Conservation (phyloP, 2,797 vertebrate species). For the Lutjanus campechanus region DNA sequence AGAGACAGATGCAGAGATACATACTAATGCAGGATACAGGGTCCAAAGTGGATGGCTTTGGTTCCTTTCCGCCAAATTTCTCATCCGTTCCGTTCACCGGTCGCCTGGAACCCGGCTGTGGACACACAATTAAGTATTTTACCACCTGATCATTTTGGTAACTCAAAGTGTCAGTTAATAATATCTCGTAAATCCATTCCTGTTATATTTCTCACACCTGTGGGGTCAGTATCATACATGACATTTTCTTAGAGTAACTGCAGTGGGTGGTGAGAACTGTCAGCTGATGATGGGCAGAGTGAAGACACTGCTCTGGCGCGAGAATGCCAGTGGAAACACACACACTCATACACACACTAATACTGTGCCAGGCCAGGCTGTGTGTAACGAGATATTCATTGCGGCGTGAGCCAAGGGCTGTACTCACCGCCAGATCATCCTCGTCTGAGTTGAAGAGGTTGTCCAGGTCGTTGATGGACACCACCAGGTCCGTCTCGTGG, state of each 20-base stretch:
- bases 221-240: constrained; percentile 30
- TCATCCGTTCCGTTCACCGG: constrained; percentile 91
- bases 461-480: constrained; percentile 98
- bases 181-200: neutral
- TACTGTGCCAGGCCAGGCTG: constrained; percentile 18
- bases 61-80: constrained; percentile 93
- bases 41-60: constrained; percentile 93
- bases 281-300: constrained; percentile 37
- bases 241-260: constrained; percentile 30
- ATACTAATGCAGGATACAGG: constrained; percentile 96
- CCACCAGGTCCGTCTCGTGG: constrained; percentile 95
- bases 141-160: constrained; percentile 10
- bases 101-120: constrained; percentile 94
- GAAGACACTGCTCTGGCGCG: constrained; percentile 30
- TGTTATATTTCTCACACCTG: constrained; percentile 23
- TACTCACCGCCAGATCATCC: constrained; percentile 95
- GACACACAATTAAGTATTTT: constrained; percentile 23
- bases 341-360: constrained; percentile 4
- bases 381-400: constrained; percentile 48
- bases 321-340: constrained; percentile 2
- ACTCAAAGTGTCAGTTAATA: constrained; percentile 12
- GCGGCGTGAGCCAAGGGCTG: constrained; percentile 22
- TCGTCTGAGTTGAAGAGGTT: constrained; percentile 99
- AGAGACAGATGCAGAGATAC: constrained; percentile 67
- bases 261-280: constrained; percentile 36